These are phyloP conservation scores for Balearica regulorum DNA, from an alignment of 2,797 vertebrate genomes.

Conservation along the genomic window DNA sequence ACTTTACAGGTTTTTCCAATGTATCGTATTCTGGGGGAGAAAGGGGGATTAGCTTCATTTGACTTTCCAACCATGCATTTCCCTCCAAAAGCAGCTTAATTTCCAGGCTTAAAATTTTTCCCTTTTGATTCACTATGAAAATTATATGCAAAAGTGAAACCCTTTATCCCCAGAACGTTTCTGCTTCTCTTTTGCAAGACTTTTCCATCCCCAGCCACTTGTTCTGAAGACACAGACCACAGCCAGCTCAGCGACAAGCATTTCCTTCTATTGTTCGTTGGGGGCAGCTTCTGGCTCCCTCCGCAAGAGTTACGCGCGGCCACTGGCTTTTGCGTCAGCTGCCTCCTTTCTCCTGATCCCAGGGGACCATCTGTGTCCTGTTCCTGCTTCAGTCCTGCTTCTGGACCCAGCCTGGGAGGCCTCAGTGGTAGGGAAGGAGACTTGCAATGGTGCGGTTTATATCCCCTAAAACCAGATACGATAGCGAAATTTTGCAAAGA, in stretches of 20 bases:
- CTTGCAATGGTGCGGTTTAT: not conserved
- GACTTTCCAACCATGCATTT: not conserved
- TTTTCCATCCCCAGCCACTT: not conserved
- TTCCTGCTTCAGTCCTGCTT: not conserved
- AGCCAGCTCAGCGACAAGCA: not conserved
- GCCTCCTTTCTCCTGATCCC: not conserved
- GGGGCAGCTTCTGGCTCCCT: not conserved
- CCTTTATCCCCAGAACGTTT: not conserved
- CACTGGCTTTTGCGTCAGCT: not conserved
- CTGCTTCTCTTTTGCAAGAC: not conserved
- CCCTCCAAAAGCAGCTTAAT: not conserved
- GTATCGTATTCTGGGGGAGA: not conserved
- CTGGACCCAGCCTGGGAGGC: not conserved
- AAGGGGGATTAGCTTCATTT: not conserved
- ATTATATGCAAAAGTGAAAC: not conserved
- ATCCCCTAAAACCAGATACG: not conserved
- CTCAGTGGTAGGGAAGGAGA: not conserved
- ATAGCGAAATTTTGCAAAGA: not conserved
- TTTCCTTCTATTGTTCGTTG: not conserved
- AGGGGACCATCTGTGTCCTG: not conserved
- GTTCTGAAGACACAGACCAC: not conserved
- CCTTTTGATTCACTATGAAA: not conserved
- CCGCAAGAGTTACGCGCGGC: accelerated
- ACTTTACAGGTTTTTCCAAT: not conserved
- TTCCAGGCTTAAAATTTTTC: not conserved